phyloP scores from a whole-genome alignment of 2,797 vertebrate species.

The Schizothorax lantsangensis region DNA sequence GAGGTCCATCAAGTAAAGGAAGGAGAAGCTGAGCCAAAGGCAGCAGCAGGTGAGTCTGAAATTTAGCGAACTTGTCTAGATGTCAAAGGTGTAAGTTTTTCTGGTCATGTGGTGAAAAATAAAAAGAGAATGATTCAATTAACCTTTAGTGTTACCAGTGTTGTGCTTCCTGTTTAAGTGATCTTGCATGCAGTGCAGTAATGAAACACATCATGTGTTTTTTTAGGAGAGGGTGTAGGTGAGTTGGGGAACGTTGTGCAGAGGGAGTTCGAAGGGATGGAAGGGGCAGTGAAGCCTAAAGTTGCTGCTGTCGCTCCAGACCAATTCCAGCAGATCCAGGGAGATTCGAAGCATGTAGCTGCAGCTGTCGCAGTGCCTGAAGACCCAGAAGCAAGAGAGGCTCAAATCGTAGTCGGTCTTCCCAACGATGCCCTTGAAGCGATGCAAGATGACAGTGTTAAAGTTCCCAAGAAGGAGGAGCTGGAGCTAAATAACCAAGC shows the following conservation, averaged over 20 bases:
- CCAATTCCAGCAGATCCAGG: slow-evolving; percentile 27
- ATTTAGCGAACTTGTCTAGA: neutral
- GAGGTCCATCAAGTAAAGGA: slow-evolving; percentile 24
- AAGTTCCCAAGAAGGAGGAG: slow-evolving; percentile 66
- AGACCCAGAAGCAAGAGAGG: neutral
- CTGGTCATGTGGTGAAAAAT: neutral
- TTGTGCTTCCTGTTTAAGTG: neutral
- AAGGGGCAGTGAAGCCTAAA: slow-evolving; percentile 35
- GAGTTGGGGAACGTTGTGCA: slow-evolving; percentile 66
- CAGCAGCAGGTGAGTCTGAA: slow-evolving; percentile 27
- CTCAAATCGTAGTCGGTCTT: neutral
- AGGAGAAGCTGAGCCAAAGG: slow-evolving; percentile 18
- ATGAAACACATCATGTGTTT: slow-evolving; percentile 8
- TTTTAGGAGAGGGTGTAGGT: slow-evolving; percentile 60
- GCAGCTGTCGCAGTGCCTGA: slow-evolving; percentile 1
- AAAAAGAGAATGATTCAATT: neutral
- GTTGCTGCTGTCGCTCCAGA: slow-evolving; percentile 8
- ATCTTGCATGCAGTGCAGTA: neutral
- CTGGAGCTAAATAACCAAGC: slow-evolving; percentile 27
- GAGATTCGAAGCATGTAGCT: slow-evolving; percentile 19
- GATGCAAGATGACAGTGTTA: slow-evolving; percentile 12
- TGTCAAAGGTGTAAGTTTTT: neutral
- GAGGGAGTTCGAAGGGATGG: slow-evolving; percentile 62
- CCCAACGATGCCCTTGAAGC: neutral
- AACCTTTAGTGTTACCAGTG: neutral